Evolutionary conservation across 1,140 invertebrate species (phyloP), one percentile per base, ranked within the genome.

Genomic region (Megalonaias nervosa): DNA sequence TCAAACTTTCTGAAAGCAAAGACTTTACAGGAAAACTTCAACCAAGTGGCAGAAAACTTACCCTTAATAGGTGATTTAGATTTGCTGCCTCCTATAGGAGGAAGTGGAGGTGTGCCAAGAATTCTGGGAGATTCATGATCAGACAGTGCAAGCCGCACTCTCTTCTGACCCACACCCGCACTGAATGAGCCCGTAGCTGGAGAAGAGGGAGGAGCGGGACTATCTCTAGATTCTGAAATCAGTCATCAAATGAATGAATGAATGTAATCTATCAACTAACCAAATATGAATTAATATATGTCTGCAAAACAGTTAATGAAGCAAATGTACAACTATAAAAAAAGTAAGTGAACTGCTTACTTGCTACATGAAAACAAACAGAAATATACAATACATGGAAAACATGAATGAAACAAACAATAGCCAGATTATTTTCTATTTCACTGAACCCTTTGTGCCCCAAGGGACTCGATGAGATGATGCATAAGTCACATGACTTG

Each of bases 131-230:
- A 74, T 38, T 77, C 62, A 12, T 77, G 67, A 55, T 78, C 77
- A 9, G 74, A 74, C 1, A 80, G 75, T 17, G 81, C 81, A 67
- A 85, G 67, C 6, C 82, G 74, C 15, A 85, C 82, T 67, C 80
- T 77, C 74, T 81, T 81, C 6, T 62, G 70, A 23, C 66, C 71
- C 17, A 77, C 79, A 74, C 79, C 80, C 2, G 71, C 65, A 48
- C 67, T 74, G 14, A 59, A 56, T 17, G 62, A n/a, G 13, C 59
- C 55, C 56, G 77, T 71, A 2, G 77, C 74, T 5, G 84, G 82
- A 11, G 84, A 81, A 9, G 80, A 70, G 0, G 84, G 77, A 17
- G 81, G 81, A 16, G 77, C 76, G 17, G 75, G 62, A 11, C 68
- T 77, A 4, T 56, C 21, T 55, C 74, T 16, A 62, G 75, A 71